These are phyloP conservation scores for Pteria penguin DNA, from an alignment of 2,888 invertebrate genomes.

Conservation along the genomic window DNA sequence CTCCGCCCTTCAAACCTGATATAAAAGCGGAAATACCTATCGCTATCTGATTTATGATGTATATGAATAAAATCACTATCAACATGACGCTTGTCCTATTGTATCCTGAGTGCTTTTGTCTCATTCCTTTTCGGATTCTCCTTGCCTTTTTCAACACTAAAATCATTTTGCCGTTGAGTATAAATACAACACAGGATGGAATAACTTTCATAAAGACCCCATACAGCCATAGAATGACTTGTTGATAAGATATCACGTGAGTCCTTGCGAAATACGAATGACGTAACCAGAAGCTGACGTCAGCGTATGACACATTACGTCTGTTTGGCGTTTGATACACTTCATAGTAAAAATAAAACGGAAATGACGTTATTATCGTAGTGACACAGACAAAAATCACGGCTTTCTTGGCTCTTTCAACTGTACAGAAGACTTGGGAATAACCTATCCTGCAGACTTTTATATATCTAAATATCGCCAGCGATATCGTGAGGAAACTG, in stretches of 20 bases:
- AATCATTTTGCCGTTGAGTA: conserved; percentile 7
- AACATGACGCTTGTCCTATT: conserved; percentile 13
- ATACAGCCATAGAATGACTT: conserved; percentile 11
- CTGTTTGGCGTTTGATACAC: not conserved
- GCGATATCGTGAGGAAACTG: conserved; percentile 8
- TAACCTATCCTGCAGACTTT: not conserved
- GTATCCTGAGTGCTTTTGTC: not conserved
- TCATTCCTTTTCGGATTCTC: not conserved
- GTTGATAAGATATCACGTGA: not conserved
- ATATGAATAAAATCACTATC: conserved; percentile 5
- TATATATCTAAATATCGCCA: conserved; percentile 17
- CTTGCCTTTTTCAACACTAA: not conserved
- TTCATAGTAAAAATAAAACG: conserved; percentile 27
- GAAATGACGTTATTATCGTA: not conserved
- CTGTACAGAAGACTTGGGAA: not conserved
- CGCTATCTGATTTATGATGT: not conserved
- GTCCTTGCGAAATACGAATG: not conserved
- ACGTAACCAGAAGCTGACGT: conserved; percentile 5
- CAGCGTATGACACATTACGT: not conserved
- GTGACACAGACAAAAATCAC: not conserved
- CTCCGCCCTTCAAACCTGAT: not conserved
- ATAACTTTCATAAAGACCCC: conserved; percentile 15
- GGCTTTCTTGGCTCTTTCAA: not conserved
- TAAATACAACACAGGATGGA: not conserved
- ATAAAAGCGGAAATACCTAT: conserved; percentile 15